Evolutionary conservation across 2,113 vertebrate genomes (phyloP), one percentile per base, ranked within the genome.

Genomic region (Noturus placidus): DNA sequence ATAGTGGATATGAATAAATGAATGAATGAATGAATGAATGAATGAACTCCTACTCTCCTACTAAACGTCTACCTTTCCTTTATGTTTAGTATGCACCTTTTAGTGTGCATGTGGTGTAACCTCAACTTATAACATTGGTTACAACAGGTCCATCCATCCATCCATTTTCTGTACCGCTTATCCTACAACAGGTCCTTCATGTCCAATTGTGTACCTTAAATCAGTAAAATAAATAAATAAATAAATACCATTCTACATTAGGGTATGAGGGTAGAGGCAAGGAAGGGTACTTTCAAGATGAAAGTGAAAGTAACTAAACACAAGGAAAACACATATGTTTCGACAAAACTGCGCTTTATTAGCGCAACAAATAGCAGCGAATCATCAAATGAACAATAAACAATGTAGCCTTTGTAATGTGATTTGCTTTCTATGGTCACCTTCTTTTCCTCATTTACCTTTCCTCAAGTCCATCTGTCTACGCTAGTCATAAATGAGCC

Each of bases 241-340:
- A 46, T 6, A 46, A 46, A 46, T 46, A 46, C 5, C 42, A 78
- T n/a, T 19, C n/a, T 56, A 33, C 15, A 79, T 46, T 5, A 46
- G 42, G 52, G 50, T 33, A 50, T 76, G 14, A 76, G 42, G 35
- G 70, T 42, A 20, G 35, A 11, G 17, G 9, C 8, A 22, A 72
- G 69, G 69, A 72, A 35, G 42, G 3, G 19, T 72, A n/a, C n/a
- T 33, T 42, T 72, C 8, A 25, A 25, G 33, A 15, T 84, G 84
- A 91, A 91, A 91, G 61, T 86, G 90, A 91, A 91, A 91, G 90
- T 91, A 86, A 76, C 50, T 86, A 78, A 38, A 22, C 13, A 42
- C 35, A 61, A 80, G 11, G 25, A 25, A 65, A 78, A 69, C 11
- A 52, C 19, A 11, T 22, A 14, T 13, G 52, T 7, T 30, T 35